Evolutionary conservation across 2,888 invertebrate species (phyloP), one percentile per base, ranked within the genome.

Genomic region (Oxytorus armatus): DNA sequence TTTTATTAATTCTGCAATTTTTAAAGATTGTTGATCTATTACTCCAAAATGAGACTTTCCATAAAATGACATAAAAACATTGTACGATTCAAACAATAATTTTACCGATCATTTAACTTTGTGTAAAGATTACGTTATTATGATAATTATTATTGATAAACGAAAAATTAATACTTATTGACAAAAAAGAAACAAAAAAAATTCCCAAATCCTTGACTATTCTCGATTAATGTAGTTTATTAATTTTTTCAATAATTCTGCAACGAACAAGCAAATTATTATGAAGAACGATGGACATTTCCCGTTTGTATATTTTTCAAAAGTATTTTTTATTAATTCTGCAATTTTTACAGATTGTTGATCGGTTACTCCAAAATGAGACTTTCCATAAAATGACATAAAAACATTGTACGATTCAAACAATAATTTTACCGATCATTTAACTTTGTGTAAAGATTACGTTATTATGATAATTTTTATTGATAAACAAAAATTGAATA

Each of bases 71-170:
- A 1, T 3, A 42, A 42, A n/a, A n/a, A 42, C 1, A n/a, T 42
- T 1, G 10, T 21, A 2, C 21, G 23, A 23, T 1, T 11, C 4
- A 11, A 51, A 11, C 7, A 51, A 23, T 51, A 3, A 51, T 44
- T 44, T n/a, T 44, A 4, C 14, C 7, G 0, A 5, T 16, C n/a
- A 44, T 44, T 44, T 16, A 1, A 14, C 44, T 5, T 29, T 5
- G 29, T 5, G 3, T 5, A 5, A 29, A 29, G 8, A 53, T 11
- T 25, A 53, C 5, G 11, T 25, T 18, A 47, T 8, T 47, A 47
- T 5, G 42, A 14, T 21, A 14, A 23, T 61, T 42, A 33, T 23
- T 23, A 21, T 61, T n/a, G 7, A 59, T 39, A 51, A 23, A 51
- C 1, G 14, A 8, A 47, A 16, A 47, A 42, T 3, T 42, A 42